phyloP scores from a whole-genome alignment of 2,113 vertebrate species.

The Proteles cristata region DNA sequence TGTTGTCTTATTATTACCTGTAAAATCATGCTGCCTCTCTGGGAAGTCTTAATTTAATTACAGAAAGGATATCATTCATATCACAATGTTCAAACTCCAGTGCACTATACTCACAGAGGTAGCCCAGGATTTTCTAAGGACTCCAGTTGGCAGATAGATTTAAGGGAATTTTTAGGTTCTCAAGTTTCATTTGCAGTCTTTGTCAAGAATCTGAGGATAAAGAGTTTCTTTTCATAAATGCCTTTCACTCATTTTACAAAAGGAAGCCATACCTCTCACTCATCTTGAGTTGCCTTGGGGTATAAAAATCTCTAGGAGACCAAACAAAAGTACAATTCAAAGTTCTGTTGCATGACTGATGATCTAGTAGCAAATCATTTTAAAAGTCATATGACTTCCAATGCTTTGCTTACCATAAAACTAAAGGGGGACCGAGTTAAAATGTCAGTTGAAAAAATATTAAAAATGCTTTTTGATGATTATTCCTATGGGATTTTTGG shows the following conservation, averaged over 20 bases:
- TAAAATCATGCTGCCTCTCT: neutral
- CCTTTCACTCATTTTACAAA: neutral
- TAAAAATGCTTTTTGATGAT: slow-evolving; percentile 31
- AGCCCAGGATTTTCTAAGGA: neutral
- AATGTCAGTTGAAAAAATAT: slow-evolving; percentile 20
- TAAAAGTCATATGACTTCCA: slow-evolving; percentile 38
- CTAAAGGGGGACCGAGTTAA: slow-evolving; percentile 29
- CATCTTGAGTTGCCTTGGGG: neutral
- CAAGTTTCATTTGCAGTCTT: neutral
- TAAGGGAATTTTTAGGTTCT: slow-evolving; percentile 32
- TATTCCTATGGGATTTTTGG: neutral
- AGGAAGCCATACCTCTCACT: neutral
- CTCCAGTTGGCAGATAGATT: neutral
- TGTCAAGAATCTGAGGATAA: neutral
- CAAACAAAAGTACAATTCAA: slow-evolving; percentile 51
- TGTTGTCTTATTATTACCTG: neutral
- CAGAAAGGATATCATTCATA: neutral
- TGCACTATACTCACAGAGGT: neutral
- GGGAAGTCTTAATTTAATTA: slow-evolving; percentile 2
- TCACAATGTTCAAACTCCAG: neutral
- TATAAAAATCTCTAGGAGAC: neutral
- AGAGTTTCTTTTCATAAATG: neutral
- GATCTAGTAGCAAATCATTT: slow-evolving; percentile 39
- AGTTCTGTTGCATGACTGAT: neutral
- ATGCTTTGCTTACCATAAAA: slow-evolving; percentile 9